Evolutionary conservation across 2,113 vertebrate species (phyloP).

Genomic region (Gallinago undulata): DNA sequence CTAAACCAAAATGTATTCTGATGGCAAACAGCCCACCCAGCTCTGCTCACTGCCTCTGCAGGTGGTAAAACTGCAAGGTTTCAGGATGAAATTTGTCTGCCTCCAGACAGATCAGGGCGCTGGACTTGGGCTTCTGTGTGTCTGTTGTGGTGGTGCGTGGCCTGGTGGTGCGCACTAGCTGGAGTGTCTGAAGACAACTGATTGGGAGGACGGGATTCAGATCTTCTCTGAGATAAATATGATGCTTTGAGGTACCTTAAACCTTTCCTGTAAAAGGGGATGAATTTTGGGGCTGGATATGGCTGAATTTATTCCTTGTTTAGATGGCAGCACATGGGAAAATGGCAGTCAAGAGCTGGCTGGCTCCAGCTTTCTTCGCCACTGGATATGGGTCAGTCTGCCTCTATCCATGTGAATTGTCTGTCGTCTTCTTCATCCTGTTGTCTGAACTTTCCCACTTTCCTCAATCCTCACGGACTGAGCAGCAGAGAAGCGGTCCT

Average conservation of each 20-base stretch:
- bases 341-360: constrained; percentile 27
- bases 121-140: constrained; percentile 4
- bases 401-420: constrained; percentile 46
- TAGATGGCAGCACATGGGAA: constrained; percentile 13
- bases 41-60: constrained; percentile 57
- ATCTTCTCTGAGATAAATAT: constrained; percentile 42
- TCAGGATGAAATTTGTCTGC: constrained; percentile 55
- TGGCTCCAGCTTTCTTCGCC: constrained; percentile 26
- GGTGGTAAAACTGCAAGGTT: constrained; percentile 66
- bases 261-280: constrained; percentile 16
- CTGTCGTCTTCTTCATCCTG: constrained; percentile 43
- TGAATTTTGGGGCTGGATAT: constrained; percentile 46
- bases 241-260: constrained; percentile 28
- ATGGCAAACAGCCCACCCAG: constrained; percentile 58
- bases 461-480: constrained; percentile 38
- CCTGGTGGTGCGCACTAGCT: neutral
- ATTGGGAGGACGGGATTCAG: constrained; percentile 27
- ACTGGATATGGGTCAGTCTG: constrained; percentile 5
- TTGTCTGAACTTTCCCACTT: constrained; percentile 57
- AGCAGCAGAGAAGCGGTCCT: constrained; percentile 16
- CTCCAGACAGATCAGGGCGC: constrained; percentile 24
- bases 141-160: neutral
- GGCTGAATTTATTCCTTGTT: constrained; percentile 8
- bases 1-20: constrained; percentile 50
- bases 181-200: constrained; percentile 44